Conservation (phyloP, 2,888 invertebrate species). For the Rotaria socialis region DNA sequence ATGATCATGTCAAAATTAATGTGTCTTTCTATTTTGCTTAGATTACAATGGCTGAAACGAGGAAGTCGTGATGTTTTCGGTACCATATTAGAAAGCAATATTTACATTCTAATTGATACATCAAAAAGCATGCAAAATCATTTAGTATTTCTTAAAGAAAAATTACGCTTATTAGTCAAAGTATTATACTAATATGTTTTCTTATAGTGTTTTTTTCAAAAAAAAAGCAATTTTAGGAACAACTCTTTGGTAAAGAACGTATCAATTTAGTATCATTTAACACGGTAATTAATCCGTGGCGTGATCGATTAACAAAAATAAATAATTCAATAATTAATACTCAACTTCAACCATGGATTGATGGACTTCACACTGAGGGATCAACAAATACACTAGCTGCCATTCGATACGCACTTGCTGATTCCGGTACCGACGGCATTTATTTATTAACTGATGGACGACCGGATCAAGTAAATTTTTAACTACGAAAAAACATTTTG, state of each 20-base stretch:
- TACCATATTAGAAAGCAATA: conserved; percentile 58
- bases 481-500: background rate
- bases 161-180: conserved; percentile 58
- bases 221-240: conserved; percentile 52
- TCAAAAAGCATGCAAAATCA: conserved; percentile 58
- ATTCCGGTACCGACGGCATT: conserved; percentile 57
- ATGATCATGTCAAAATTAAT: background rate
- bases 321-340: conserved; percentile 54
- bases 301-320: conserved; percentile 56
- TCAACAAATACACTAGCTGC: conserved; percentile 59
- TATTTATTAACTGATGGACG: conserved; percentile 59
- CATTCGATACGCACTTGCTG: conserved; percentile 55
- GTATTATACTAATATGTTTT: conserved; percentile 48
- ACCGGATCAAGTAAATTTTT: conserved; percentile 56
- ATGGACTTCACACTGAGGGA: conserved; percentile 55
- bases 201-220: no score
- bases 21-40: background rate
- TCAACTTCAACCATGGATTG: conserved; percentile 55
- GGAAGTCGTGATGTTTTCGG: conserved; percentile 60
- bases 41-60: conserved; percentile 58
- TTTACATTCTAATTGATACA: conserved; percentile 58
- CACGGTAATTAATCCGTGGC: conserved; percentile 54
- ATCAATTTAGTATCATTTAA: conserved; percentile 58
- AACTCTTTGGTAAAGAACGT: conserved; percentile 58
- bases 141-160: conserved; percentile 58